Percentiles rank a stretch among this genome's conserved stretches.
Evolutionary conservation across 2,113 vertebrate species (phyloP).

Genomic region (Galemys pyrenaicus): DNA sequence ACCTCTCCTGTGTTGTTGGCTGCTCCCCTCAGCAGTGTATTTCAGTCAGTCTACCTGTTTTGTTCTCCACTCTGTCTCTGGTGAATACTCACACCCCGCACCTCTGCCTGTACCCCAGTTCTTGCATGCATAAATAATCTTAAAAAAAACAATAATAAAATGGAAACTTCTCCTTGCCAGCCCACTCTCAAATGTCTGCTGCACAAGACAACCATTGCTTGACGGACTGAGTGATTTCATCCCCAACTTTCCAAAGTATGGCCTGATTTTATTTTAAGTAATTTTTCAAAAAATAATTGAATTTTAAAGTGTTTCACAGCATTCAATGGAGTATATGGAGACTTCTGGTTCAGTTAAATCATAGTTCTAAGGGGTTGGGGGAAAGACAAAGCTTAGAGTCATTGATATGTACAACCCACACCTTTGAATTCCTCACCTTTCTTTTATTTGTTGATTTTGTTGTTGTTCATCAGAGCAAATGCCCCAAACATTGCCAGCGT

Average conservation of each 20-base stretch:
- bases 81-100: too few species aligned
- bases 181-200: neutral
- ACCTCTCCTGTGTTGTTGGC: too few species aligned
- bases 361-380: neutral
- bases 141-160: too few species aligned
- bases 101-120: too few species aligned
- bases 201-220: neutral
- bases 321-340: neutral
- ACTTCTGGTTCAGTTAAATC: neutral
- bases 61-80: too few species aligned
- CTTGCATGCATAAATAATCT: too few species aligned
- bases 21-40: too few species aligned
- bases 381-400: neutral
- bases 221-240: neutral
- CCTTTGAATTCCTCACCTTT: neutral
- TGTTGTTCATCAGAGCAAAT: slow-evolving; percentile 34
- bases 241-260: neutral
- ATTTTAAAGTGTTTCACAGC: neutral
- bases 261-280: neutral
- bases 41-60: too few species aligned
- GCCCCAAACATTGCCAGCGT: neutral
- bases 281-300: neutral
- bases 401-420: neutral
- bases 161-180: neutral
- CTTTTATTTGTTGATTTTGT: slow-evolving; percentile 11